Evolutionary conservation across 2,113 vertebrate species (phyloP).

Genomic region (Apeltes quadracus): DNA sequence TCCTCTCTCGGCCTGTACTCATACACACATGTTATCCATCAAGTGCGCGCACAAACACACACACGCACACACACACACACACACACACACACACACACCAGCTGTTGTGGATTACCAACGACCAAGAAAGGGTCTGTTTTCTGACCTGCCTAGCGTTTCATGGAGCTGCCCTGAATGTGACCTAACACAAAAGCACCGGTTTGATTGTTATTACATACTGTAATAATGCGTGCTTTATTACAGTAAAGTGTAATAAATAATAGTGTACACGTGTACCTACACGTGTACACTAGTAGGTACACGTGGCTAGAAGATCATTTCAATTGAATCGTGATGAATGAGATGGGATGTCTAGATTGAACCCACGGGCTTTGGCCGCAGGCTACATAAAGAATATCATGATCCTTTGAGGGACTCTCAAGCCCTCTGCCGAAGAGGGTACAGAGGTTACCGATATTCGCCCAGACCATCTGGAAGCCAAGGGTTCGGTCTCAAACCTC

Average conservation of each 20-base stretch:
- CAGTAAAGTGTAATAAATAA: no score
- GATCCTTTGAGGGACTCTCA: neutral
- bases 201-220: conserved; percentile 27
- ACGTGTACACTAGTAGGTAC: neutral
- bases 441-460: no score
- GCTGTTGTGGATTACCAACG: conserved; percentile 77
- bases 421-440: conserved; percentile 11
- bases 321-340: conserved; percentile 2
- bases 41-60: conserved; percentile 40
- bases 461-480: neutral
- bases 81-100: conserved; percentile 55
- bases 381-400: conserved; percentile 5
- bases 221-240: conserved; percentile 1
- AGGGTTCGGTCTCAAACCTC: neutral
- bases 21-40: conserved; percentile 51
- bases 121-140: conserved; percentile 57
- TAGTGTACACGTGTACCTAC: no score
- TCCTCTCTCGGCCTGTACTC: conserved; percentile 28
- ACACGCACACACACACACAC: conserved; percentile 37
- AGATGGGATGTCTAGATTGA: neutral
- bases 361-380: neutral
- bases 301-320: conserved; percentile 17
- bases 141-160: conserved; percentile 59
- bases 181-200: conserved; percentile 53
- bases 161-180: conserved; percentile 57